Evolutionary conservation across 2,113 vertebrate species (phyloP).

Genomic region (Colius striatus): DNA sequence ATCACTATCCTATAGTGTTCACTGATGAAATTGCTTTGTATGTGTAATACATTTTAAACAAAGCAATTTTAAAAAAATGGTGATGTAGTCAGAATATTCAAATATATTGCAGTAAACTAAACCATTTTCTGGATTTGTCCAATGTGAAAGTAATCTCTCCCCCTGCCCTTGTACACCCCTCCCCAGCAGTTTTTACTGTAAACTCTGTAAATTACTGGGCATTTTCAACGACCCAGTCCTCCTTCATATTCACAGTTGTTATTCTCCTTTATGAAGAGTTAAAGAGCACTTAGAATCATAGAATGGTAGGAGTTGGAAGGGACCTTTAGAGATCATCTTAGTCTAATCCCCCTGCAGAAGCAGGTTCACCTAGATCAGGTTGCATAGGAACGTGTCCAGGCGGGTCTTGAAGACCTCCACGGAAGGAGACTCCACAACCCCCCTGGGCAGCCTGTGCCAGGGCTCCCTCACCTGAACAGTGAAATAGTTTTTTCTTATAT

Average conservation of each 20-base stretch:
- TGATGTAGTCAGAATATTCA: neutral
- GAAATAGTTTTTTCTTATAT: too few relatives aligned
- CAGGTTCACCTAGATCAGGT: too few relatives aligned
- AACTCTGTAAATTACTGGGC: neutral
- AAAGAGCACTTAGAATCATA: slow-evolving; percentile 26
- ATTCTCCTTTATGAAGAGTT: slow-evolving; percentile 4
- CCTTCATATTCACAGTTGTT: slow-evolving; percentile 37
- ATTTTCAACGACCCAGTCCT: neutral
- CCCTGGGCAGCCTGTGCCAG: too few relatives aligned
- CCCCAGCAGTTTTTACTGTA: neutral
- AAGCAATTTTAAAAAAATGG: neutral
- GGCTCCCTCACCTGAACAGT: too few relatives aligned
- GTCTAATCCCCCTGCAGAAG: too few relatives aligned
- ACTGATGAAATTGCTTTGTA: neutral
- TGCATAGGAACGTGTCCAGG: too few relatives aligned
- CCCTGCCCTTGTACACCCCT: neutral
- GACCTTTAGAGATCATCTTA: too few relatives aligned
- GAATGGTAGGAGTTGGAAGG: too few relatives aligned
- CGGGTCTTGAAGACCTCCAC: too few relatives aligned
- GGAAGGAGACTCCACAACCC: too few relatives aligned
- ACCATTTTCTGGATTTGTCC: neutral
- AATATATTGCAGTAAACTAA: neutral
- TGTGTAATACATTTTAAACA: neutral
- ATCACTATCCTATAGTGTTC: neutral
- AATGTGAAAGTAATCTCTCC: neutral